phyloP scores from a whole-genome alignment of 2,113 vertebrate genomes.

The Micronisus gabar region DNA sequence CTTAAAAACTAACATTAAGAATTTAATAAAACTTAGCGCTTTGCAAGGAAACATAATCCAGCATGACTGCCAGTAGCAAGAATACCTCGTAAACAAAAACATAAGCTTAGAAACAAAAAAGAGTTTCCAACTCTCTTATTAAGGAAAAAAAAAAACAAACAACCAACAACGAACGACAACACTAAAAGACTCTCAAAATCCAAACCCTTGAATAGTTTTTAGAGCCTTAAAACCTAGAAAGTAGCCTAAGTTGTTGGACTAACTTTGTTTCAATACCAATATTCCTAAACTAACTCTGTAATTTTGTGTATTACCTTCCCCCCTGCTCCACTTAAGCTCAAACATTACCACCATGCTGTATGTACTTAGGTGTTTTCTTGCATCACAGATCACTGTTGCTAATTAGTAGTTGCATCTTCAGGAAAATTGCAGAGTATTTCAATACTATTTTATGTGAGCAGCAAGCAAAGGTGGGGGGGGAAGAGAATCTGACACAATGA shows the following conservation, averaged over 20 bases:
- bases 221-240: not conserved
- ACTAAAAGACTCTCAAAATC: not conserved
- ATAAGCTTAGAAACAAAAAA: not conserved
- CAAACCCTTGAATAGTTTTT: not conserved
- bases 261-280: not conserved
- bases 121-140: not conserved
- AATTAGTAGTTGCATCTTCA: not conserved
- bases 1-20: not conserved
- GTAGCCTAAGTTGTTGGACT: not conserved
- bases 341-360: not conserved
- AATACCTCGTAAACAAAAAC: not conserved
- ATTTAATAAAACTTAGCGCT: not conserved
- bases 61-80: not conserved
- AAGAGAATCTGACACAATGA: not conserved
- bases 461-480: not conserved
- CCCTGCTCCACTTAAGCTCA: not conserved
- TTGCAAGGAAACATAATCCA: not conserved
- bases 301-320: not conserved
- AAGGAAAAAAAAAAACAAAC: too few species aligned
- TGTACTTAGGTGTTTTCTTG: rapidly evolving
- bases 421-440: not conserved
- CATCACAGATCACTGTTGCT: not conserved
- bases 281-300: not conserved
- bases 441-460: not conserved
- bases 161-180: rapidly evolving